Base-by-base conservation (phyloP, 2,113 vertebrate species). In the Eurypyga helias region DNA sequence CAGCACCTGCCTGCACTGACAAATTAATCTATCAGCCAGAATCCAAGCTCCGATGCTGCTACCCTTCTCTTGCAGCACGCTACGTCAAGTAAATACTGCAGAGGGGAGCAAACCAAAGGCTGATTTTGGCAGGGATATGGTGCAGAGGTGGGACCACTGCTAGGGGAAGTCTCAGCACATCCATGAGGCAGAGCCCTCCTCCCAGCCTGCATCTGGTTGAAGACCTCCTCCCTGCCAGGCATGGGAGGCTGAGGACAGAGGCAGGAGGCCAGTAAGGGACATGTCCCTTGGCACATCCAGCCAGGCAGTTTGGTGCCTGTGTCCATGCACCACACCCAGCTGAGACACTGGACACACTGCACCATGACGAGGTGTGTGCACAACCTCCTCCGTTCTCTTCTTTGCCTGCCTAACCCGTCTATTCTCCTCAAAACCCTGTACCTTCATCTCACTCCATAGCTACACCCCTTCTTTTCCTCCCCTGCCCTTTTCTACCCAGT, bases 21-120 rank as follows among this genome's bases (percentile, higher is more conserved):
- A 67, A 65, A 83, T n/a, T n/a, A n/a, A n/a, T 70, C n/a, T 70
- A 18, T 10, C 29, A n/a, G 25, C 0, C 0, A 60, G 24, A 57
- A 66, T 46, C 61, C 25, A 49, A 69, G 21, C 23, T 62, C 46
- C 8, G 10, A 64, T 58, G n/a, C 11, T 78, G 58, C 19, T 70
- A 46, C 64, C 15, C 20, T 48, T 55, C 41, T 78, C 55, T 87
- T 0, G 0, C 28, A 65, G 18, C 26, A 24, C 23, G 19, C 25
- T n/a, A 11, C 1, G 1, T 25, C 20, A 43, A 77, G 29, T 9
- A 38, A 60, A 71, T 34, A 33, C 19, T 19, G 11, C 7, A 36
- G 26, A 52, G 17, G 2, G 8, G 20, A 84, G 51, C 4, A 89
- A 81, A 49, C 7, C 51, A 49, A 52, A 84, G 31, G 21, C 14